Percentiles rank a stretch among this genome's conserved stretches.
Conservation (phyloP, 2,113 vertebrate species). For the Clarias gariepinus region DNA sequence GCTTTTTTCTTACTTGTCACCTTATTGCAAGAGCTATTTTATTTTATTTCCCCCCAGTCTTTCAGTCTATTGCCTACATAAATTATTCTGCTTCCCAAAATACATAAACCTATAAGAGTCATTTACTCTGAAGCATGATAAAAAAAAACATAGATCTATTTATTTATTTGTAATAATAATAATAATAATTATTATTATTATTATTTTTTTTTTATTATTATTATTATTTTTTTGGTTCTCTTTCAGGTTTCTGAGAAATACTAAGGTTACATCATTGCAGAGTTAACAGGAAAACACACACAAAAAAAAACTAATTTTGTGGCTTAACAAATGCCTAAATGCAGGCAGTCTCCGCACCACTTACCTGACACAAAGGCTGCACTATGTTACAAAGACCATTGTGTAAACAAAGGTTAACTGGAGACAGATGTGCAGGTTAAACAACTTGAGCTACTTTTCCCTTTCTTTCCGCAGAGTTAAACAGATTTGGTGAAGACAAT, state of each 20-base stretch:
- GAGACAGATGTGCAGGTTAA: conserved; percentile 12
- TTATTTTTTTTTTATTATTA: no score
- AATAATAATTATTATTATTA: no score
- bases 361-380: conserved; percentile 9
- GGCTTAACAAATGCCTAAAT: neutral
- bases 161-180: no score
- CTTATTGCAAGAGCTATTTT: neutral
- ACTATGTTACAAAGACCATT: neutral
- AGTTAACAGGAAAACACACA: neutral
- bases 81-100: neutral
- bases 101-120: neutral
- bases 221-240: neutral
- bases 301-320: neutral
- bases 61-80: neutral
- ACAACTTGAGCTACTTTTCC: neutral
- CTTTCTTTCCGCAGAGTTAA: neutral
- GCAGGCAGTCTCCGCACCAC: neutral
- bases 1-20: neutral
- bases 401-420: conserved; percentile 11
- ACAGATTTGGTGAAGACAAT: neutral
- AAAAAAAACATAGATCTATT: neutral
- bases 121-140: neutral
- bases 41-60: neutral
- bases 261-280: neutral
- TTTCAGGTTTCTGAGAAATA: neutral